Base-by-base conservation (phyloP, 2,888 invertebrate species). In the Mimumesa dahlbomi region DNA sequence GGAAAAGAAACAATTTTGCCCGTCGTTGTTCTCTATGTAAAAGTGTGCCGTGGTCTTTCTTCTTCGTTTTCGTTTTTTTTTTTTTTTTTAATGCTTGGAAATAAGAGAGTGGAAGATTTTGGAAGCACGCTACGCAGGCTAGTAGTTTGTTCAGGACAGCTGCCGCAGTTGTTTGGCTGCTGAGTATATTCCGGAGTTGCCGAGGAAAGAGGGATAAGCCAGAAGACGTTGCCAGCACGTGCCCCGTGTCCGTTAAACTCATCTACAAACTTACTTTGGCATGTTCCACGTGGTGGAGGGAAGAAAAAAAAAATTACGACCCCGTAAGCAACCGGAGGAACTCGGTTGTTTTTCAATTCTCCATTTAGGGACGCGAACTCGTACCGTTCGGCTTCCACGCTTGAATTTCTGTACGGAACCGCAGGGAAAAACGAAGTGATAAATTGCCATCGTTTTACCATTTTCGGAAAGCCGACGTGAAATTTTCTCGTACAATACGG, bases 141-240 rank as follows among this genome's bases (percentile, higher is more conserved):
- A 54, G 54, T 69, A 77, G 81, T 73, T 75, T 64, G 81, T 56
- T 63, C 67, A 36, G 82, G 83, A 83, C 87, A 87, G 87, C 87
- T 87, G 87, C 82, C 80, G 79, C 84, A 85, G 84, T 85, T 85
- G 84, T 82, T 78, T 81, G 83, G 82, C 81, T 82, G 81, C 67
- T 73, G 79, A 75, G 76, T 68, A 61, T 63, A 64, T 66, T 73
- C 76, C 56, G 45, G 66, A 72, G 71, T 62, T 50, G 70, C n/a
- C 52, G 61, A 64, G 73, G 75, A 75, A 79, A 74, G 79, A 79
- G 73, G 81, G 82, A 81, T 79, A 78, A 82, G 75, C 72, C 70
- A 61, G 73, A 75, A 81, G 81, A 82, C 79, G 71, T 78, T 77
- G 72, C 64, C 59, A 86, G 85, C 86, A 86, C 86, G 86, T 85